Conservation (phyloP, 2,797 vertebrate species). For the Falco naumanni region DNA sequence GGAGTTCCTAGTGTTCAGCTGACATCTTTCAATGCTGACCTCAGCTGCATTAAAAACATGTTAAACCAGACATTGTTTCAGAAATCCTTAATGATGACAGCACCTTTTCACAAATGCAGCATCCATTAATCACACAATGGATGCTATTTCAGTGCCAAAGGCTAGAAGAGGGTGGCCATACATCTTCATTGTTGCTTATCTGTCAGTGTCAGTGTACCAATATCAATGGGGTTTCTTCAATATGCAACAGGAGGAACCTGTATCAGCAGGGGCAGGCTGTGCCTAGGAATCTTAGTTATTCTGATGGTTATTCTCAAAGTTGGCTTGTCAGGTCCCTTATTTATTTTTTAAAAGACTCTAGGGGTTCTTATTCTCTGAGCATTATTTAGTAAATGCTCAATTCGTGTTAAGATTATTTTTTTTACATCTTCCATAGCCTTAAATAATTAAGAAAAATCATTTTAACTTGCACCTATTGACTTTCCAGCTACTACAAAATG, state of each 20-base stretch:
- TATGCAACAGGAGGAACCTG: neutral
- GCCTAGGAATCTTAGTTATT: neutral
- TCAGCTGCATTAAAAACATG: neutral
- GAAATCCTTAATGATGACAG: neutral
- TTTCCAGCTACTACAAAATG: constrained; percentile 24
- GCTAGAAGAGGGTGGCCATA: neutral
- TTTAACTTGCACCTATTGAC: constrained; percentile 46
- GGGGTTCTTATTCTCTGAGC: neutral
- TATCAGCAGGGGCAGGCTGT: neutral
- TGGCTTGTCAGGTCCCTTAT: neutral
- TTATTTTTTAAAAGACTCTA: neutral
- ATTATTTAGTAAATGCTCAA: neutral
- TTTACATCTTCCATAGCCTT: neutral
- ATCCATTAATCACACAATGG: neutral
- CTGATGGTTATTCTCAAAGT: neutral
- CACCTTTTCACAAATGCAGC: neutral
- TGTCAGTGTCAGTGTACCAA: neutral
- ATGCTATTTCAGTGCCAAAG: neutral
- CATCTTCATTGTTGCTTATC: neutral
- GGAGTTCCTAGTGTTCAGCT: neutral
- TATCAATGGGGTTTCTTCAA: neutral
- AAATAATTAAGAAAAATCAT: constrained; percentile 58
- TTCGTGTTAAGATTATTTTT: neutral
- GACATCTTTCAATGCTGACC: neutral
- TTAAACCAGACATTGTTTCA: neutral